Conservation (phyloP, 2,888 invertebrate genomes). For the Syrista parreyssii region DNA sequence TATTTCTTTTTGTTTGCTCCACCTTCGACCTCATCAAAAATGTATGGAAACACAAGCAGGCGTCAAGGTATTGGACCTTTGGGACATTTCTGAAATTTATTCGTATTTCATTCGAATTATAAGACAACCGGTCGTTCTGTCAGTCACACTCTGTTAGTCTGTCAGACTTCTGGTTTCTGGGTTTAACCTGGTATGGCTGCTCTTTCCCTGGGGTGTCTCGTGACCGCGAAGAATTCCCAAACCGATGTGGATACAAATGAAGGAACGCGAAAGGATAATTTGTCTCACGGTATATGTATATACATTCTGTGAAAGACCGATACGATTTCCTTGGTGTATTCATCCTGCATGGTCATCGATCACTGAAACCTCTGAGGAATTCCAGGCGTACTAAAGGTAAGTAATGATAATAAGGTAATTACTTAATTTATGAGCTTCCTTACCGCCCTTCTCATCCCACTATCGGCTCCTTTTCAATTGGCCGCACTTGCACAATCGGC, state of each 20-base stretch:
- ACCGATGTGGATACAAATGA: neutral
- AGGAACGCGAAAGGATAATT: neutral
- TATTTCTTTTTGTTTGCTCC: neutral
- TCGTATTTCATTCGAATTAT: neutral
- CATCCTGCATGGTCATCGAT: neutral
- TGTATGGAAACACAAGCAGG: neutral
- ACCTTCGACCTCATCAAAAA: neutral
- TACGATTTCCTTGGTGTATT: neutral
- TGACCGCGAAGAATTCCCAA: neutral
- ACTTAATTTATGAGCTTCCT: slow-evolving; percentile 24
- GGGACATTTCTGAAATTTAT: neutral
- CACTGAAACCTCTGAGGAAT: neutral
- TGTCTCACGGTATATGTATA: neutral
- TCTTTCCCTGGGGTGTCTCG: slow-evolving; percentile 1
- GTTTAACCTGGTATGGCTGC: neutral
- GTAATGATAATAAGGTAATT: slow-evolving; percentile 26
- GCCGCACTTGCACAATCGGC: neutral
- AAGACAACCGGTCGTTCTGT: neutral
- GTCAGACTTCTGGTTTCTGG: neutral
- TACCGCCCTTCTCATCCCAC: neutral
- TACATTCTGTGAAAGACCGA: neutral
- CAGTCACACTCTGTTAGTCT: neutral
- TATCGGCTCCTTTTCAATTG: neutral
- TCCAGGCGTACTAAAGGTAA: slow-evolving; percentile 7
- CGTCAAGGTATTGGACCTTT: neutral